These are phyloP conservation scores for Euwallacea fornicatus DNA, from an alignment of 1,140 invertebrate species.

Conservation along the genomic window DNA sequence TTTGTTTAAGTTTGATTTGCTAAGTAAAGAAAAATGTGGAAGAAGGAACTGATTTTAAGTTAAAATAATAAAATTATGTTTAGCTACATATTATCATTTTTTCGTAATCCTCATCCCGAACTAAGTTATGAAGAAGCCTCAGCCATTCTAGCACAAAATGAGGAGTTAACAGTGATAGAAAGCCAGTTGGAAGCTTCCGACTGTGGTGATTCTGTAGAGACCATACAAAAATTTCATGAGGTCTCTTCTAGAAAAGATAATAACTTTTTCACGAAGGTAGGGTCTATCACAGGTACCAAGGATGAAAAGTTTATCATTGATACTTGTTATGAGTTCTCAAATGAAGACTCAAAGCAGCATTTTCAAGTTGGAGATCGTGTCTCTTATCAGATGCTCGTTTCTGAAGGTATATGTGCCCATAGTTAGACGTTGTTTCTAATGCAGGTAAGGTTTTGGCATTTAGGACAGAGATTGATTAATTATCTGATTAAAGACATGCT, in stretches of 20 bases:
- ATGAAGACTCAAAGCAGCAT: background rate
- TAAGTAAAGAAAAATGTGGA: no score
- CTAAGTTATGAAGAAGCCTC: slow-evolving; percentile 38
- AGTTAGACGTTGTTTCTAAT: slow-evolving; percentile 8
- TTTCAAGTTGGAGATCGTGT: slow-evolving; percentile 29
- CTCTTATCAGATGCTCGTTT: slow-evolving; percentile 30
- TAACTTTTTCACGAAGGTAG: slow-evolving; percentile 29
- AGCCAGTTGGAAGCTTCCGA: background rate
- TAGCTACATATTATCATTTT: slow-evolving; percentile 33
- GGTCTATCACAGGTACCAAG: slow-evolving; percentile 29
- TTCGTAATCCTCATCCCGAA: slow-evolving; percentile 16
- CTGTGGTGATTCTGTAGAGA: background rate
- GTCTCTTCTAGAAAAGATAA: slow-evolving; percentile 11
- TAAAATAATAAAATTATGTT: slow-evolving; percentile 21
- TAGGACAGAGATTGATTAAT: no score
- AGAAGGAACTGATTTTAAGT: background rate
- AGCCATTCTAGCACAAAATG: slow-evolving; percentile 1
- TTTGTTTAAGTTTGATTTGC: no score
- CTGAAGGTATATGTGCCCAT: slow-evolving; percentile 8
- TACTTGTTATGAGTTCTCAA: slow-evolving; percentile 23
- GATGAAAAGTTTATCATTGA: slow-evolving; percentile 35
- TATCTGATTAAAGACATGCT: no score
- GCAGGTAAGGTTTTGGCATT: background rate
- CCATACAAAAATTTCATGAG: background rate
- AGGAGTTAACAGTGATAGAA: background rate